These are phyloP conservation scores for Rhodeus uyekii DNA, from an alignment of 2,797 vertebrate genomes.

Conservation along the genomic window DNA sequence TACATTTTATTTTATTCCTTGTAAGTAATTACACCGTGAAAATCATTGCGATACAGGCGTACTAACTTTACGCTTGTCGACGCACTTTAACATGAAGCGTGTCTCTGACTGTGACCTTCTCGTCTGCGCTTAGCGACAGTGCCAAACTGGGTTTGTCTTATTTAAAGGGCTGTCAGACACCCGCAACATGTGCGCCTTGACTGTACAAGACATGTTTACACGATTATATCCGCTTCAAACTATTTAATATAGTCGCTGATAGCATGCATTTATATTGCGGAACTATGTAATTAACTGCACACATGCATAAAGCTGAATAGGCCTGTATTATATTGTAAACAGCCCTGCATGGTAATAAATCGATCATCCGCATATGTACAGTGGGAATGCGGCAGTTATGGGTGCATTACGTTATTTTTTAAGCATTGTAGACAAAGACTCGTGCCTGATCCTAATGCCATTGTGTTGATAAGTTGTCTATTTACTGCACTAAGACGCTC, in stretches of 20 bases:
- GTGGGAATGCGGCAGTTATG: slow-evolving; percentile 24
- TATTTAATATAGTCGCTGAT: background rate
- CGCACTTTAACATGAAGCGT: background rate
- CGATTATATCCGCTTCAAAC: background rate
- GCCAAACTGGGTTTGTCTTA: slow-evolving; percentile 35
- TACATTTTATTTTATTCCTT: background rate
- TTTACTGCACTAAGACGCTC: background rate
- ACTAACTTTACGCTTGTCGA: background rate
- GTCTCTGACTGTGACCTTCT: slow-evolving; percentile 49
- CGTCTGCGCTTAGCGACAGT: slow-evolving; percentile 30
- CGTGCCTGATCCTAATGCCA: background rate
- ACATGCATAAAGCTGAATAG: background rate
- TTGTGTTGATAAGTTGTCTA: background rate
- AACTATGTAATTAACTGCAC: background rate
- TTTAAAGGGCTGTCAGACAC: slow-evolving; percentile 49
- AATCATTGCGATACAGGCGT: too few relatives aligned
- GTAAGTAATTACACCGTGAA: background rate
- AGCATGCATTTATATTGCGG: background rate
- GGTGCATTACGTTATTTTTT: slow-evolving; percentile 20
- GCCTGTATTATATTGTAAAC: slow-evolving; percentile 20
- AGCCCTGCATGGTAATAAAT: slow-evolving; percentile 4
- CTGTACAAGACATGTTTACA: background rate
- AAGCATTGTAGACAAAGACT: background rate
- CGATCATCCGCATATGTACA: slow-evolving; percentile 20
- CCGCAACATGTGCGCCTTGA: slow-evolving; percentile 55